These are phyloP conservation scores for Adelosebastes latens DNA, from an alignment of 2,797 vertebrate species.

Conservation along the genomic window DNA sequence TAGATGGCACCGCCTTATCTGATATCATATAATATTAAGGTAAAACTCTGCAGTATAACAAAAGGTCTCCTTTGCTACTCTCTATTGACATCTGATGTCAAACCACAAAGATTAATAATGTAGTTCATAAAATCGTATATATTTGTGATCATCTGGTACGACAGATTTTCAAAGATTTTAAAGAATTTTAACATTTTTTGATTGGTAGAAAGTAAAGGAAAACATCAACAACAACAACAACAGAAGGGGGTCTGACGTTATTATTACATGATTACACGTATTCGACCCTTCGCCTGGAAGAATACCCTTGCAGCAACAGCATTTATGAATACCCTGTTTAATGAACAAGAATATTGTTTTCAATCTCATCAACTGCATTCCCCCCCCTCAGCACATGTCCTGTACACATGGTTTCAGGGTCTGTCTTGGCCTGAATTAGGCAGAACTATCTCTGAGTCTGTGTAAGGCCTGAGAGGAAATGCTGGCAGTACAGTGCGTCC, in stretches of 20 bases:
- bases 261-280: neutral
- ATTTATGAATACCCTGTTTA: neutral
- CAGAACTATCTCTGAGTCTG: neutral
- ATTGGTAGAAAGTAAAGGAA: neutral
- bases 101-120: neutral
- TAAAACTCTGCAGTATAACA: neutral
- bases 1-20: neutral
- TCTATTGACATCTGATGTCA: neutral
- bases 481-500: neutral
- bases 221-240: neutral
- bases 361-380: neutral
- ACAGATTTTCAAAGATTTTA: neutral
- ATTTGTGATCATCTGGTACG: neutral
- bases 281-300: neutral
- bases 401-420: neutral
- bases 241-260: neutral
- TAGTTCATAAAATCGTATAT: neutral
- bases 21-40: neutral
- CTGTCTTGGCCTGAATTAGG: neutral
- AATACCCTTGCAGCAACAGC: neutral
- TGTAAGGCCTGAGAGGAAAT: neutral
- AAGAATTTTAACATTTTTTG: neutral
- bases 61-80: neutral
- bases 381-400: neutral
- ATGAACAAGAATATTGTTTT: constrained; percentile 10